phyloP scores from a whole-genome alignment of 2,888 invertebrate genomes.

The Eumacrocentrus americanus region DNA sequence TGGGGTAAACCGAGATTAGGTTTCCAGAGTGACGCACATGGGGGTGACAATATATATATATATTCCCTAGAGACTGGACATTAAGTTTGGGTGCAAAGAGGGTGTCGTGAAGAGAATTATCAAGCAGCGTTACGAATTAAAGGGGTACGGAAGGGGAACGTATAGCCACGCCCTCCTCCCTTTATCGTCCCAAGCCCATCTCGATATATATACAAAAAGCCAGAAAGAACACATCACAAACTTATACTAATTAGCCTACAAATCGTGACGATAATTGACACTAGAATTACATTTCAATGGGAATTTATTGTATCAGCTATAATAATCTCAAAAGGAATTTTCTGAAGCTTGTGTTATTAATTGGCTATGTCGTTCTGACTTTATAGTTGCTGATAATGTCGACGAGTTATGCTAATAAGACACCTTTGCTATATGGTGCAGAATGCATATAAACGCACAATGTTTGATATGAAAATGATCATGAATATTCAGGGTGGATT shows the following conservation, averaged over 20 bases:
- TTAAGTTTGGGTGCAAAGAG: not conserved
- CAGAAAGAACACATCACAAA: too few relatives aligned
- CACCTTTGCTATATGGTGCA: too few relatives aligned
- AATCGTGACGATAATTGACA: too few relatives aligned
- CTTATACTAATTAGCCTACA: too few relatives aligned
- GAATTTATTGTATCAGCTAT: too few relatives aligned
- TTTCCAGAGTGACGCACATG: not conserved
- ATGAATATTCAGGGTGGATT: constrained; percentile 50
- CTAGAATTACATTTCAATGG: too few relatives aligned
- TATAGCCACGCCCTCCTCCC: constrained; percentile 25
- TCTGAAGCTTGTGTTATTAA: constrained; percentile 26
- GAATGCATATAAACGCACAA: constrained; percentile 29
- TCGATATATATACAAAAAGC: too few relatives aligned
- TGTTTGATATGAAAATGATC: too few relatives aligned
- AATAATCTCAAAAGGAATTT: not conserved
- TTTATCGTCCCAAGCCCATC: too few relatives aligned
- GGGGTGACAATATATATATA: not conserved
- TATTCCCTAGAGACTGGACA: not conserved
- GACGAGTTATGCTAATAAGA: constrained; percentile 51
- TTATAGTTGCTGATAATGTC: too few relatives aligned
- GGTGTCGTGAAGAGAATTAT: constrained; percentile 10
- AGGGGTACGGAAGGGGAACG: constrained; percentile 26
- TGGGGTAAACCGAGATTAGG: not conserved
- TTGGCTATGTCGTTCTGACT: too few relatives aligned
- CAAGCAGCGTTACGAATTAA: constrained; percentile 27